Conservation (phyloP, 2,797 vertebrate genomes). For the Benthosema pterotum region DNA sequence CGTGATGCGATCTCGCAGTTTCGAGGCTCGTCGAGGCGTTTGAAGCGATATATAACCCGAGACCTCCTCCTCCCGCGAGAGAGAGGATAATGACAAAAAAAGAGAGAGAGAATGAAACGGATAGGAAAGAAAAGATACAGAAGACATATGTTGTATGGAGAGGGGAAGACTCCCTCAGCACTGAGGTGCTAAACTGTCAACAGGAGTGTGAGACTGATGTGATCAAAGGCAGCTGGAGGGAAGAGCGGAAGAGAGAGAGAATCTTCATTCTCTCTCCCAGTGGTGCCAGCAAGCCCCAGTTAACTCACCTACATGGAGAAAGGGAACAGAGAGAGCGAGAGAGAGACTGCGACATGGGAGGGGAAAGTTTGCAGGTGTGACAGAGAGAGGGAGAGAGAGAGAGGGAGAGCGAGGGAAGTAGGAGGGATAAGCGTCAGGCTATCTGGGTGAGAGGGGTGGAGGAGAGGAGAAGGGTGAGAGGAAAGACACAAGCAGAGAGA, state of each 20-base stretch:
- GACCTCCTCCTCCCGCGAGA: slow-evolving; percentile 18
- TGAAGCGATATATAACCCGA: slow-evolving; percentile 56
- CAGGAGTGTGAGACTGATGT: slow-evolving; percentile 67
- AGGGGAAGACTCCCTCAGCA: slow-evolving; percentile 57
- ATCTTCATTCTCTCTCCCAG: slow-evolving; percentile 65
- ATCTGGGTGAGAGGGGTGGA: slow-evolving; percentile 66
- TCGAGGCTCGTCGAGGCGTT: slow-evolving; percentile 48
- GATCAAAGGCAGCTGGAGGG: slow-evolving; percentile 69
- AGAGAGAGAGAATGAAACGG: slow-evolving; percentile 9
- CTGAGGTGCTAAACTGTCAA: slow-evolving; percentile 75
- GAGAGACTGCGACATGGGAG: slow-evolving; percentile 58
- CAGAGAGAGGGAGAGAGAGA: slow-evolving; percentile 53
- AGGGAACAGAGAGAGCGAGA: slow-evolving; percentile 54
- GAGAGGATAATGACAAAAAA: too few relatives aligned
- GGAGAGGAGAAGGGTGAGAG: slow-evolving; percentile 58
- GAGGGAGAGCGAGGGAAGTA: slow-evolving; percentile 67
- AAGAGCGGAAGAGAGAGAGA: slow-evolving; percentile 41
- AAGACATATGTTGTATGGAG: slow-evolving; percentile 37
- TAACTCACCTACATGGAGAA: slow-evolving; percentile 80
- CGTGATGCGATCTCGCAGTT: slow-evolving; percentile 4
- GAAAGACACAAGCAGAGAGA: slow-evolving; percentile 37
- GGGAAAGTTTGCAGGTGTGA: slow-evolving; percentile 81
- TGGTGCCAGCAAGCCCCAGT: slow-evolving; percentile 80
- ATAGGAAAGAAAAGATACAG: neutral
- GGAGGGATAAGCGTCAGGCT: slow-evolving; percentile 62